Evolutionary conservation across 2,888 invertebrate genomes (phyloP).

Genomic region (Drosophila hamatofila): DNA sequence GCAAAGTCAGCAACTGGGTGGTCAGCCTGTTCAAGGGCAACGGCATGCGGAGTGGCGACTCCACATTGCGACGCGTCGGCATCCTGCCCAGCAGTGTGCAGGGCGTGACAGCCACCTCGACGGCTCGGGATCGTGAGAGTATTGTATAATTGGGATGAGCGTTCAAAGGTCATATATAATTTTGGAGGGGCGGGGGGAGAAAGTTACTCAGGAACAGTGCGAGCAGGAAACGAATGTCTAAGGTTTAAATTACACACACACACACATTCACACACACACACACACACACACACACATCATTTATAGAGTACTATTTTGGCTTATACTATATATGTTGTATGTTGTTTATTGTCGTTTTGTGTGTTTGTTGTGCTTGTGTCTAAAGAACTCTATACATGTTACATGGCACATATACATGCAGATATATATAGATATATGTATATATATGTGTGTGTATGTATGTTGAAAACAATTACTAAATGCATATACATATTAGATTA

Average conservation of each 20-base stretch:
- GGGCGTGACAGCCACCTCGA: slow-evolving; percentile 78
- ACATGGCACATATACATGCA: slow-evolving; percentile 6
- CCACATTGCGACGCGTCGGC: slow-evolving; percentile 80
- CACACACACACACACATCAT: slow-evolving; percentile 22
- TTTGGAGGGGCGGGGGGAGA: slow-evolving; percentile 22
- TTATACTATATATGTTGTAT: slow-evolving; percentile 70
- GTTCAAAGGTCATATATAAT: slow-evolving; percentile 6
- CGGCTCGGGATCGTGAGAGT: slow-evolving; percentile 84
- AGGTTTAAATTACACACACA: slow-evolving; percentile 34
- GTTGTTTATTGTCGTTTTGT: slow-evolving; percentile 60
- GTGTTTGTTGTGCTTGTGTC: slow-evolving; percentile 43
- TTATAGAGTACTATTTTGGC: slow-evolving; percentile 49
- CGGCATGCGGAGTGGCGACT: slow-evolving; percentile 88
- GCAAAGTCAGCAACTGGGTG: slow-evolving; percentile 89
- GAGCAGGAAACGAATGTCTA: slow-evolving; percentile 70
- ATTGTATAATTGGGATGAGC: slow-evolving; percentile 80
- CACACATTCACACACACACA: slow-evolving; percentile 11
- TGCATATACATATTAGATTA: slow-evolving; percentile 50
- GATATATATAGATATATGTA: slow-evolving; percentile 1
- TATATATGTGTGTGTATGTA: slow-evolving; percentile 20
- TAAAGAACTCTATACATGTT: slow-evolving; percentile 37
- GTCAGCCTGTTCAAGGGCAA: slow-evolving; percentile 91
- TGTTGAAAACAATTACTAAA: slow-evolving; percentile 46
- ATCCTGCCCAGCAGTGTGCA: slow-evolving; percentile 83
- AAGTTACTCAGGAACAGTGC: slow-evolving; percentile 77